phyloP scores from a whole-genome alignment of 2,888 invertebrate genomes.

The Drosophila eohydei region DNA sequence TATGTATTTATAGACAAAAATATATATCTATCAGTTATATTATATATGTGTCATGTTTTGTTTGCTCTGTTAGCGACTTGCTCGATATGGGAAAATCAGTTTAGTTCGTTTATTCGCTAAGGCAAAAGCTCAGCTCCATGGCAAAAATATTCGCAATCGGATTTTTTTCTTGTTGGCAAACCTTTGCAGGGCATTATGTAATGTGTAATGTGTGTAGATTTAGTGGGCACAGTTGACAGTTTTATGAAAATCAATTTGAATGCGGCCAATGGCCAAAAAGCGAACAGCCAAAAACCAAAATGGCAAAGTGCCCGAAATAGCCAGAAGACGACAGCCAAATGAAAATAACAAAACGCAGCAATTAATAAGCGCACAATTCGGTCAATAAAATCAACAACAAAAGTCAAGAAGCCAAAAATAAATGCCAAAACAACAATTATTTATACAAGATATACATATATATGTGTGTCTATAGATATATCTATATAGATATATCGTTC shows the following conservation, averaged over 20 bases:
- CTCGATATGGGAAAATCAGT: slow-evolving; percentile 58
- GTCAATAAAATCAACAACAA: slow-evolving; percentile 65
- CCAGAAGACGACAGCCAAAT: slow-evolving; percentile 14
- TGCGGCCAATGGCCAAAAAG: slow-evolving; percentile 52
- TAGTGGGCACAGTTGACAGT: slow-evolving; percentile 27
- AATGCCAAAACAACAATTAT: slow-evolving; percentile 15
- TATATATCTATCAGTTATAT: slow-evolving; percentile 4
- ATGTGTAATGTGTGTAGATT: slow-evolving; percentile 13
- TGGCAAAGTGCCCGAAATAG: slow-evolving; percentile 64
- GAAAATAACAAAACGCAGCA: slow-evolving; percentile 43
- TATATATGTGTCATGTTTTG: slow-evolving; percentile 24
- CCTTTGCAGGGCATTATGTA: slow-evolving; percentile 32
- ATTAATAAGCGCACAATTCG: slow-evolving; percentile 74
- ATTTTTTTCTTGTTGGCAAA: background rate
- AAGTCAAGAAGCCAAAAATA: slow-evolving; percentile 25
- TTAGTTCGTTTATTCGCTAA: slow-evolving; percentile 55
- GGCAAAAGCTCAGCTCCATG: slow-evolving; percentile 43
- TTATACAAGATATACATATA: slow-evolving; percentile 25
- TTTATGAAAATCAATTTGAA: slow-evolving; percentile 60
- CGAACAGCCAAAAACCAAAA: slow-evolving; percentile 53
- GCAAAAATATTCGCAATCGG: background rate
- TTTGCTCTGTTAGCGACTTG: slow-evolving; percentile 19
- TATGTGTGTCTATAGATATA: background rate
- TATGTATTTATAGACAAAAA: background rate
- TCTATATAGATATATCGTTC: slow-evolving; percentile 2